Evolutionary conservation across 2,888 invertebrate species (phyloP).

Genomic region (Pogonocherus hispidulus): DNA sequence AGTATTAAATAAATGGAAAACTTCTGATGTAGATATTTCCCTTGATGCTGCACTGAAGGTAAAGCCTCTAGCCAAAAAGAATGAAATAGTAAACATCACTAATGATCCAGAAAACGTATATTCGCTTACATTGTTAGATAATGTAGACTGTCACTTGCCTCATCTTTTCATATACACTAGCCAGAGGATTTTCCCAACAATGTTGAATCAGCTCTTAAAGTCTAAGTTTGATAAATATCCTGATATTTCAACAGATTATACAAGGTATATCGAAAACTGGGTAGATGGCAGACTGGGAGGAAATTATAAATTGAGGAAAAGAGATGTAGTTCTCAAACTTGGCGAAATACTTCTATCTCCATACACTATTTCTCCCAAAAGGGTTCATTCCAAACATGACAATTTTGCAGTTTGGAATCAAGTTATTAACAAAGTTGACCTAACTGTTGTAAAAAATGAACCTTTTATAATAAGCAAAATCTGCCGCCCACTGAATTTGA

Average conservation of each 20-base stretch:
- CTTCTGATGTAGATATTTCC: neutral
- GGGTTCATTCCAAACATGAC: conserved; percentile 27
- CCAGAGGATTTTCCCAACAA: conserved; percentile 38
- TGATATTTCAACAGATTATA: conserved; percentile 41
- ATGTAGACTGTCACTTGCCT: conserved; percentile 38
- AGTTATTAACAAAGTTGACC: conserved; percentile 45
- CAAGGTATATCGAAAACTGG: conserved; percentile 52
- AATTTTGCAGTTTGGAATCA: conserved; percentile 46
- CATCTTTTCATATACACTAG: conserved; percentile 47
- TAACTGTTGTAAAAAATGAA: conserved; percentile 45
- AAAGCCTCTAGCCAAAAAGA: conserved; percentile 31
- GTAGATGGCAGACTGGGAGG: conserved; percentile 49
- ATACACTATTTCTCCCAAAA: conserved; percentile 40
- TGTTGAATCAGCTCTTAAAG: conserved; percentile 41
- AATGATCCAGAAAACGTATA: conserved; percentile 40
- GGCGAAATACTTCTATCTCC: conserved; percentile 47
- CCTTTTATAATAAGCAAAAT: conserved; percentile 39
- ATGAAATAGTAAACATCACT: conserved; percentile 38
- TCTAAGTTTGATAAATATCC: conserved; percentile 33
- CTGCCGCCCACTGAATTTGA: conserved; percentile 41
- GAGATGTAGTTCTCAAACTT: conserved; percentile 51
- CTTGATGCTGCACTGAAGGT: conserved; percentile 6
- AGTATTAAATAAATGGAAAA: conserved; percentile 28
- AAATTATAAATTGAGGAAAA: conserved; percentile 50
- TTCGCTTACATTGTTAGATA: conserved; percentile 31